Percentiles rank a stretch among this genome's conserved stretches.
These are phyloP conservation scores for Drosophila santomea DNA, from an alignment of 1,140 invertebrate species.

Conservation along the genomic window DNA sequence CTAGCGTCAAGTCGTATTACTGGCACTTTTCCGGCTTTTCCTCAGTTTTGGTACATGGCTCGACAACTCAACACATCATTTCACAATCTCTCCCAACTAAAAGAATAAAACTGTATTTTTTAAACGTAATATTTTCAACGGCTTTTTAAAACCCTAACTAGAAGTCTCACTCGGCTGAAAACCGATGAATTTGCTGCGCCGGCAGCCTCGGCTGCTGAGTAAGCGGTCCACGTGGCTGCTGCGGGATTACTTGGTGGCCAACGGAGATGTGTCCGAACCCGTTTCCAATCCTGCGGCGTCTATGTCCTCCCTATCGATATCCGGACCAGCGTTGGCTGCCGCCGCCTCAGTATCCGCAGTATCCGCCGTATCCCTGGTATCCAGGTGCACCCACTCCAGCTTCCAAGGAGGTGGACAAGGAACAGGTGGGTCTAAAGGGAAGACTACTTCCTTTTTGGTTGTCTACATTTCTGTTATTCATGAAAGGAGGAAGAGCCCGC, in stretches of 20 bases:
- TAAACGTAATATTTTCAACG: background rate
- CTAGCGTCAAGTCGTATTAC: background rate
- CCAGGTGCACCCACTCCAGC: conserved; percentile 2
- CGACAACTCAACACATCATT: conserved; percentile 9
- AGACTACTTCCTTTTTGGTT: background rate
- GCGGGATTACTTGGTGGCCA: too few species aligned
- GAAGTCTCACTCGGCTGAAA: background rate
- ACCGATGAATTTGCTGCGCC: conserved; percentile 44
- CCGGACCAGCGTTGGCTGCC: conserved; percentile 2
- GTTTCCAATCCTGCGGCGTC: conserved; percentile 12
- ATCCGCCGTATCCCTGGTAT: conserved; percentile 14
- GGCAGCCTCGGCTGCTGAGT: conserved; percentile 30
- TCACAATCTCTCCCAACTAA: background rate
- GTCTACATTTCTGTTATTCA: too few species aligned
- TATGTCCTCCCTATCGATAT: conserved; percentile 9
- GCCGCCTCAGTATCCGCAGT: conserved; percentile 7
- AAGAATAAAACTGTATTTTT: background rate
- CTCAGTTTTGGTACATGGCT: conserved; percentile 15
- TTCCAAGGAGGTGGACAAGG: background rate
- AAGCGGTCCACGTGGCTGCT: background rate
- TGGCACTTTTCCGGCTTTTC: too few species aligned
- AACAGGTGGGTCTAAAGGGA: background rate
- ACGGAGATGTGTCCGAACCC: conserved; percentile 29
- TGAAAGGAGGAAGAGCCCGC: background rate
- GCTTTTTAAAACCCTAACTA: background rate